Evolutionary conservation across 1,140 invertebrate species (phyloP), one percentile per base, ranked within the genome.

Genomic region (Drosophila murphyi): DNA sequence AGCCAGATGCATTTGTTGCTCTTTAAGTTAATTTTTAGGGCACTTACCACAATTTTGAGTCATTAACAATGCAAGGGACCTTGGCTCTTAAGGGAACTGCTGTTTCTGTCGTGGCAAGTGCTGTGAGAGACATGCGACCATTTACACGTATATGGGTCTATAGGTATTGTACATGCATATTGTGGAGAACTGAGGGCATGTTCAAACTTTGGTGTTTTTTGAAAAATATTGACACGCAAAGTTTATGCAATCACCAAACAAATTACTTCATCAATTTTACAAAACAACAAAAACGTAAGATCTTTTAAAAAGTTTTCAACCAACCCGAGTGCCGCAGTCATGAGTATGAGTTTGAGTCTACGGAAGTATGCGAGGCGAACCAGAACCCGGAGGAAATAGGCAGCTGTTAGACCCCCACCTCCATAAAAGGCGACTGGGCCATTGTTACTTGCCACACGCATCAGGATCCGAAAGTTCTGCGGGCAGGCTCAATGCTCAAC

Each of bases 231-330:
- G 82, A 87, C 82, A 86, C 82, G 82, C 83, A 87, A 87, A 87
- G 80, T 88, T 87, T 87, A 60, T 83, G 82, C 82, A 88, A 88
- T 87, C 80, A 79, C 64, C 83, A 87, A 88, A 88, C 82, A 88
- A 87, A 88, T 87, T 87, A 87, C 80, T 88, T 87, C 83, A 87
- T 87, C 82, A 87, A 88, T 87, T 87, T 88, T 87, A 88, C 82
- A 88, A 83, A 87, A 83, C 83, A 87, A 88, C 83, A 88, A 76
- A 80, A 88, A 87, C 79, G 87, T 79, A 88, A 79, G 76, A 88
- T 88, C 76, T 88, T 80, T 87, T 88, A 82, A 88, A 86, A 87
- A 82, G 78, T 88, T 88, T 88, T 41, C 50, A 63, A 60, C 64
- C 52, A 69, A 63, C 59, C 62, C 54, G 63, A 12, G 45, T 48